Base-by-base conservation (phyloP, 2,888 invertebrate species). In the Tridacna crocea region DNA sequence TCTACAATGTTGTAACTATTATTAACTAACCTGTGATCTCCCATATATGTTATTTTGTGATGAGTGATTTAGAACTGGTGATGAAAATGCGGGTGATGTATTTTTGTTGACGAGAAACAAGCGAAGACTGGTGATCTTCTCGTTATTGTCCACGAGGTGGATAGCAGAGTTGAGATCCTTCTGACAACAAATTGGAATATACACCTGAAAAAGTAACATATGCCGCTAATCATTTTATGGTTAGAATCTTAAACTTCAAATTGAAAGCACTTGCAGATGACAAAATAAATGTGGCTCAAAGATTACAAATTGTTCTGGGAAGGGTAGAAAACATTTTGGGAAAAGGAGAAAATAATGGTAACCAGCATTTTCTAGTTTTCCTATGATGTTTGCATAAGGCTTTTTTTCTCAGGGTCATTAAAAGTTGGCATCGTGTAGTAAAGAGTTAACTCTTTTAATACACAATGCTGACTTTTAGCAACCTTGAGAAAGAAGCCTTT, bases 91-190 rank as follows among this genome's bases (percentile, higher is more conserved):
- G 0, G 60, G 24, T 24, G 70, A 51, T 36, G 60, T 73, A 46
- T 83, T 85, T 10, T 84, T 81, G 58, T 88, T 87, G 74, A 91
- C 92, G 65, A 92, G 88, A 84, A 91, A 91, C 27, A 93, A 83
- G 48, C 93, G 90, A 24, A 93, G 88, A 89, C 92, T 93, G 68
- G 90, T 90, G 36, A 90, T 89, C 61, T 90, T 88, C 51, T 91
- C 90, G 77, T 91, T 92, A 76, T 91, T 91, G 75, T 93, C 92
- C 73, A 94, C 92, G 72, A 94, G 87, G 77, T 91, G 87, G n/a
- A 94, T 88, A 8, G 94, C 94, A 19, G 90, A 85, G 75, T 94
- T 93, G 66, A 94, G 84, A 79, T 93, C 94, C 13, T 85, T 89
- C 88, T 94, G 94, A 76, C 88, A 90, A 36, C 86, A 85, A 48